Conservation (phyloP, 2,113 vertebrate genomes). For the Apteryx mantelli region DNA sequence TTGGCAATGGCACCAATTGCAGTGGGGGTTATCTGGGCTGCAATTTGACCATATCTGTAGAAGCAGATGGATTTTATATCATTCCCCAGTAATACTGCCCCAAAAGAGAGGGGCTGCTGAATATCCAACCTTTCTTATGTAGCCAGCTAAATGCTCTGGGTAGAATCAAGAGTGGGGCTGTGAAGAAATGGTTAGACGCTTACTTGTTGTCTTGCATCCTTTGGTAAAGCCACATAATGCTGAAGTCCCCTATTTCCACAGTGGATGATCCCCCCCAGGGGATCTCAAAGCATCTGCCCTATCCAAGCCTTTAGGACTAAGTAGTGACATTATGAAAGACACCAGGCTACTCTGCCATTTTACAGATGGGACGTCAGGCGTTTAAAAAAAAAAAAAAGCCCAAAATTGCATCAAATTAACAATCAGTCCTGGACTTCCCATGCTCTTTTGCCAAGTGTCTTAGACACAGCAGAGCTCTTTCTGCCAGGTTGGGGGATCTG, state of each 20-base stretch:
- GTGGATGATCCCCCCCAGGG: background rate
- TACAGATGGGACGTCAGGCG: background rate
- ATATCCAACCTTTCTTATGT: background rate
- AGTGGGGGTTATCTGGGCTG: background rate
- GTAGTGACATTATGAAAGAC: background rate
- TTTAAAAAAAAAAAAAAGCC: background rate
- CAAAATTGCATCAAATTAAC: background rate
- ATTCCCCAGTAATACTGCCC: background rate
- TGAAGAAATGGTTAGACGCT: background rate
- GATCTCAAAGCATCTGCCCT: background rate
- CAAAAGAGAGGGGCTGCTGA: background rate
- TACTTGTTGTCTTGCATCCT: background rate
- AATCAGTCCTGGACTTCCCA: background rate
- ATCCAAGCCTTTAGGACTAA: background rate
- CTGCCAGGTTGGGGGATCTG: fast-evolving
- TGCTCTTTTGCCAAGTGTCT: background rate
- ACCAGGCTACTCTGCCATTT: background rate
- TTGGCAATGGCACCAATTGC: background rate
- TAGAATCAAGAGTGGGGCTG: background rate
- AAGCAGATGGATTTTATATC: background rate
- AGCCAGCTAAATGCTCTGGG: background rate
- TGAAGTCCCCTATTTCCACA: fast-evolving
- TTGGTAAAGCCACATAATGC: background rate
- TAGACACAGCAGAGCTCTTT: background rate
- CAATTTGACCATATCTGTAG: background rate